phyloP scores from a whole-genome alignment of 2,888 invertebrate species.

The Scaptomyza parva region DNA sequence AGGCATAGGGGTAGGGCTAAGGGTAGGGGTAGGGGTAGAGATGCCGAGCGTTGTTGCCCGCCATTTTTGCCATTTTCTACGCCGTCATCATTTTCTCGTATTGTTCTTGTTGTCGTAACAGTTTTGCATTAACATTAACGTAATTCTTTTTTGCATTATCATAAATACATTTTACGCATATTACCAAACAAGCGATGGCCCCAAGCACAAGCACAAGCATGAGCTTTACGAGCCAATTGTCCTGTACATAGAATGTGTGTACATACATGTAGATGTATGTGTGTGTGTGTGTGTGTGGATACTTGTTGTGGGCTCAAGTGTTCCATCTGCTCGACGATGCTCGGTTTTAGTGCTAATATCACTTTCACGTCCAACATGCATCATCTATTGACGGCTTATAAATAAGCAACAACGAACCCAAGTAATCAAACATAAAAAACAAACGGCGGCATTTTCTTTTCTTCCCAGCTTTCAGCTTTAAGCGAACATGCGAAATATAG shows the following conservation, averaged over 20 bases:
- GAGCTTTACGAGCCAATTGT: constrained; percentile 44
- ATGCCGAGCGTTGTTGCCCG: constrained; percentile 10
- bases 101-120: constrained; percentile 79
- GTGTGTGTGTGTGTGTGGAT: constrained; percentile 9
- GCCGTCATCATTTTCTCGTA: constrained; percentile 74
- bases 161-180: constrained; percentile 83
- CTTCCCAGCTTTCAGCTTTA: background rate
- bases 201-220: constrained; percentile 6
- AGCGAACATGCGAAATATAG: background rate
- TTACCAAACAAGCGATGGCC: constrained; percentile 56
- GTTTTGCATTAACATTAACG: constrained; percentile 81
- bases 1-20: background rate
- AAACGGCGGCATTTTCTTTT: background rate
- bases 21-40: background rate
- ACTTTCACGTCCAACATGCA: constrained; percentile 55
- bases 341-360: constrained; percentile 63
- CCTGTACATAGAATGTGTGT: background rate
- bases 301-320: constrained; percentile 12
- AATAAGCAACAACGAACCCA: constrained; percentile 37
- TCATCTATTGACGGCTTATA: constrained; percentile 62
- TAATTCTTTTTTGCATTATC: constrained; percentile 82
- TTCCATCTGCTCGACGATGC: constrained; percentile 35
- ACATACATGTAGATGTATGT: constrained; percentile 6
- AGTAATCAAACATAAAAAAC: constrained; percentile 43
- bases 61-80: constrained; percentile 56